A percentile compares a stretch with the other conserved stretches of the same genome.
phyloP scores from a whole-genome alignment of 2,888 invertebrate genomes.

The Salticus scenicus region DNA sequence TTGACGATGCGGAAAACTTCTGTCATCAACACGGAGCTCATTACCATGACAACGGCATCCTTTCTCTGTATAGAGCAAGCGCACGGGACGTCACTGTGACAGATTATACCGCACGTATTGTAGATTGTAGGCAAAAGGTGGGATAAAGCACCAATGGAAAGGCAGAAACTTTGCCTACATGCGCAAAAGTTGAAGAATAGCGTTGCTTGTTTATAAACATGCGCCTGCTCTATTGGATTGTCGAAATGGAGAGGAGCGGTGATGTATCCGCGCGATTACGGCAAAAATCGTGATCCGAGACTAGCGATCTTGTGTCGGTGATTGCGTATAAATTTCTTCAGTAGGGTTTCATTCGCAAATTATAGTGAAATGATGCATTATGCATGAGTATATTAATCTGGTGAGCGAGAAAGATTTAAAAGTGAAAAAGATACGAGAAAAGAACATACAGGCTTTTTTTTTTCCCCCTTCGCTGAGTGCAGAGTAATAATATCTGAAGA shows the following conservation, averaged over 20 bases:
- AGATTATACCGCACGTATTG: no score
- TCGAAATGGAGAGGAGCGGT: neutral
- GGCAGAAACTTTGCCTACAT: no score
- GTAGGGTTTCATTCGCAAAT: constrained; percentile 23
- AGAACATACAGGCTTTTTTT: no score
- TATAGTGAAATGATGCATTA: constrained; percentile 43
- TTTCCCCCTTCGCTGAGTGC: no score
- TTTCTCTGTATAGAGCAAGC: no score
- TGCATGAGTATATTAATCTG: constrained; percentile 12
- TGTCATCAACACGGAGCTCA: neutral
- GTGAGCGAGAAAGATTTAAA: neutral
- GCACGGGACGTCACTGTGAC: no score
- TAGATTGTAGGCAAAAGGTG: no score
- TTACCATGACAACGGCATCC: constrained; percentile 42
- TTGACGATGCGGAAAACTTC: neutral
- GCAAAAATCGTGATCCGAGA: constrained; percentile 2
- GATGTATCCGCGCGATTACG: neutral
- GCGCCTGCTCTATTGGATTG: neutral
- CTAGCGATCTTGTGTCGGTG: constrained; percentile 45
- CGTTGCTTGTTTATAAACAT: no score
- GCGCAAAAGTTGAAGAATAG: no score
- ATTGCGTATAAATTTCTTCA: constrained; percentile 62
- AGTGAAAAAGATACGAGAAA: neutral
- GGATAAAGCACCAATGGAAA: no score
- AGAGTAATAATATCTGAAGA: no score